Base-by-base conservation (phyloP, 2,797 vertebrate species). In the Fistularia tabacaria region DNA sequence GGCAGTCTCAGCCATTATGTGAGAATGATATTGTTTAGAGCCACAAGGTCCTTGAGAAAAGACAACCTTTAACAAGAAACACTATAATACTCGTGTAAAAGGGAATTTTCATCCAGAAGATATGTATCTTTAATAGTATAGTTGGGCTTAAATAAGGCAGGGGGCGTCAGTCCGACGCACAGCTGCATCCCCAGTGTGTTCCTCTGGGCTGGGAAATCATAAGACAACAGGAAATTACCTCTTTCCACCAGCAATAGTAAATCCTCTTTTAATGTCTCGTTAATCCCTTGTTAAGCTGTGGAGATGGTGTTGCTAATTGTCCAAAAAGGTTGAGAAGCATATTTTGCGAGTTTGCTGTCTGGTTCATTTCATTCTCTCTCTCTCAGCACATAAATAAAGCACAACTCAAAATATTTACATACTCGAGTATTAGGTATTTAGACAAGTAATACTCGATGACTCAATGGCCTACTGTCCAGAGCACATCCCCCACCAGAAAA, bases 331-430 rank as follows among this genome's bases (percentile, higher is more conserved):
- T 25, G 52, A 65, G 8, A 10, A 71, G 64, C 61, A 12, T 39
- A 46, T 71, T 71, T 42, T 45, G 13, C 60, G 46, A 49, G 51
- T 12, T 38, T 11, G 0, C 57, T 36, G 48, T 46, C 61, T 59
- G 73, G 56, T 56, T 76, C 59, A 44, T 63, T 54, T 71, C 50
- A 58, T 12, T 43, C 36, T 13, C 50, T 51, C 56, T 45, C 41
- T 41, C 7, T 6, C 38, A 37, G 49, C 40, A 38, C 14, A 55
- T 55, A 63, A 54, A 69, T 59, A 64, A 63, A 60, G 66, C 51
- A 38, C 48, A 56, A 48, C 65, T 69, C 71, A 64, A 59, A 69
- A 52, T 81, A 69, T 88, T 86, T 85, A 82, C 81, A 86, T 84
- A 85, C 69, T 77, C 76, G 47, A 67, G 36, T 52, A 42, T 75